Conservation (phyloP, 2,797 vertebrate species). For the Sebastes minor region DNA sequence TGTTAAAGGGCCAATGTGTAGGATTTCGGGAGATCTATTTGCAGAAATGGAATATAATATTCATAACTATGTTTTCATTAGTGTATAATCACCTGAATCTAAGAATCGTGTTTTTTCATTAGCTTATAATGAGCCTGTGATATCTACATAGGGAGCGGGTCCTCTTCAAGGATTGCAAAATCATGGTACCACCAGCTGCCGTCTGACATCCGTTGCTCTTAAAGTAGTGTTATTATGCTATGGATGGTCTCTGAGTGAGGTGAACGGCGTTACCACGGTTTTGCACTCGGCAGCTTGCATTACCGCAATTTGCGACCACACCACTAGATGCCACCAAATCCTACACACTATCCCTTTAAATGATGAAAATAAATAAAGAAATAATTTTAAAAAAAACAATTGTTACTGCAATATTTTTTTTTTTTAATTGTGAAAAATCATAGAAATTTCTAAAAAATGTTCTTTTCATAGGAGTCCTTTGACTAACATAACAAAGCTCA, state of each 20-base stretch:
- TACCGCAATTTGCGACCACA: no score
- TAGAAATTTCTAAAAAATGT: background rate
- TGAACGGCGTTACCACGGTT: no score
- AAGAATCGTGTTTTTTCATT: background rate
- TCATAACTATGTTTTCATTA: background rate
- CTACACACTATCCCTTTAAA: background rate
- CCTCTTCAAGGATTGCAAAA: rapidly evolving
- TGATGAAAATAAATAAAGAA: background rate
- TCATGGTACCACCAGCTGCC: no score
- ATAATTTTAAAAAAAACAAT: no score
- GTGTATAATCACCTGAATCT: background rate
- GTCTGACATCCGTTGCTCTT: no score
- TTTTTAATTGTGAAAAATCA: background rate
- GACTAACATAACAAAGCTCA: slow-evolving; percentile 24
- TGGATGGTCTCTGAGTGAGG: no score
- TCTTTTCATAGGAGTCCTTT: background rate
- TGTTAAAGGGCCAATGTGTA: background rate
- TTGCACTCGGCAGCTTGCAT: no score
- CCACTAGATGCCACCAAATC: no score
- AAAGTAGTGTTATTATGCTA: no score
- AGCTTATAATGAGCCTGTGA: rapidly evolving
- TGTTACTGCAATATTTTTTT: no score
- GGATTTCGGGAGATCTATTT: background rate
- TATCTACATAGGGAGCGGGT: no score
- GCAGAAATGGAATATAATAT: background rate